Base-by-base conservation (phyloP, 37 sponge, comb jelly and placozoan species). In the Eunapius fragilis region DNA sequence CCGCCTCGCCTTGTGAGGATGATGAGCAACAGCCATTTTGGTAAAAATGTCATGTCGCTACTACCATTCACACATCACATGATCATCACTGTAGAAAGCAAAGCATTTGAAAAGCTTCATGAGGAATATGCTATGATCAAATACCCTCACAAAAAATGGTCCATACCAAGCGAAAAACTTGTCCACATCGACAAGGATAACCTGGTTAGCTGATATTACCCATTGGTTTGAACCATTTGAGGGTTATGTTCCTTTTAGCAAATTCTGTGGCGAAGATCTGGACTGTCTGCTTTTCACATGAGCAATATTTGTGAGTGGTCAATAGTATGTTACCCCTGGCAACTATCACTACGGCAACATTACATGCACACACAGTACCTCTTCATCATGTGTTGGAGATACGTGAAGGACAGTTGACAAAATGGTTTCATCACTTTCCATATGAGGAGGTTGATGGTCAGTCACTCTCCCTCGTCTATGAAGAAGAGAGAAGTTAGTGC, bases 391-490 rank as follows among this genome's bases (percentile, higher is more conserved):
- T 94, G 11, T 47, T 85, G 41, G 94, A 94, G 68, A 76, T 94
- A 9, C 72, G 94, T 2, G 41, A 72, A 69, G 94, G 94, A 31
- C 94, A 94, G 89, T 41, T 68, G 36, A 88, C 94, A 7, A 49
- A 82, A 3, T 32, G 74, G 67, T 94, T 94, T 82, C 76, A 85
- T 70, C 84, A 87, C 68, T 94, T 90, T 37, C 94, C 94, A 3
- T 94, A 91, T 68, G 89, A 85, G 24, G 83, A 88, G 38, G 85
- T 85, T 11, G 84, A 75, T 37, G 82, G 68, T 12, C 88, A 90
- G 74, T 94, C 94, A 25, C 88, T 94, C 23, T 94, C 94, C 37
- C 67, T 94, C 41, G 76, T 94, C 24, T 90, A 82, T 88, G 94
- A 94, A 72, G 69, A 71, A 11, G 91, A 84, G 73, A 90, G 80